Evolutionary conservation across 2,888 invertebrate species (phyloP).

Genomic region (Spisula solida): DNA sequence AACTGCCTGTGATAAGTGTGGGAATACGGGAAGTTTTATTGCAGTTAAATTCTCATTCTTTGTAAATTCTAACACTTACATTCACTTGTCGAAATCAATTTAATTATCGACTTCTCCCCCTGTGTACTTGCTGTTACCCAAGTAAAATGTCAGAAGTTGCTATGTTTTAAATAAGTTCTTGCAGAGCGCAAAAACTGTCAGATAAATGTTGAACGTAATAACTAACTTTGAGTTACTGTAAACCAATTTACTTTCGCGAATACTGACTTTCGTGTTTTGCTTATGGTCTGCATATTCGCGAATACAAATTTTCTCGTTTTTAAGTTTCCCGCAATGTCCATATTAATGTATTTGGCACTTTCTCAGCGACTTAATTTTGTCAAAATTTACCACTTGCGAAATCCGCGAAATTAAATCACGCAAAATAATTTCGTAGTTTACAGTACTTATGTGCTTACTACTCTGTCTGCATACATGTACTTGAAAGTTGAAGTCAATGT

Average conservation of each 20-base stretch:
- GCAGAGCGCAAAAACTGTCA: neutral
- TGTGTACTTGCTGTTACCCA: neutral
- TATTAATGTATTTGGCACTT: too few relatives aligned
- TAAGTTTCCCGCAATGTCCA: too few relatives aligned
- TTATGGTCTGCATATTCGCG: too few relatives aligned
- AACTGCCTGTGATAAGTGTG: neutral
- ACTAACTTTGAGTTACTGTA: neutral
- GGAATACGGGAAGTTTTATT: neutral
- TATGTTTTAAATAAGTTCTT: constrained; percentile 1
- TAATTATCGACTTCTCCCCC: neutral
- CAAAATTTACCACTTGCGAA: too few relatives aligned
- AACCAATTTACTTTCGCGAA: too few relatives aligned
- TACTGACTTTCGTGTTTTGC: too few relatives aligned
- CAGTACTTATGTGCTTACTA: neutral
- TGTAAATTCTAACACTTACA: neutral
- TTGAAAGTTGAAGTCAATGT: too few relatives aligned
- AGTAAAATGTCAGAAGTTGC: constrained; percentile 9
- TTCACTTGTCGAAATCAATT: neutral
- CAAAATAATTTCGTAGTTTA: too few relatives aligned
- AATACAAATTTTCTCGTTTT: too few relatives aligned
- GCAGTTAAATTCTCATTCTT: neutral
- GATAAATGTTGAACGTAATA: neutral
- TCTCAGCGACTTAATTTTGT: too few relatives aligned
- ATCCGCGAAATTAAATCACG: too few relatives aligned
- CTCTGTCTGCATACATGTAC: neutral